Evolutionary conservation across 2,113 vertebrate genomes (phyloP).

Genomic region (Aspiorhynchus laticeps): DNA sequence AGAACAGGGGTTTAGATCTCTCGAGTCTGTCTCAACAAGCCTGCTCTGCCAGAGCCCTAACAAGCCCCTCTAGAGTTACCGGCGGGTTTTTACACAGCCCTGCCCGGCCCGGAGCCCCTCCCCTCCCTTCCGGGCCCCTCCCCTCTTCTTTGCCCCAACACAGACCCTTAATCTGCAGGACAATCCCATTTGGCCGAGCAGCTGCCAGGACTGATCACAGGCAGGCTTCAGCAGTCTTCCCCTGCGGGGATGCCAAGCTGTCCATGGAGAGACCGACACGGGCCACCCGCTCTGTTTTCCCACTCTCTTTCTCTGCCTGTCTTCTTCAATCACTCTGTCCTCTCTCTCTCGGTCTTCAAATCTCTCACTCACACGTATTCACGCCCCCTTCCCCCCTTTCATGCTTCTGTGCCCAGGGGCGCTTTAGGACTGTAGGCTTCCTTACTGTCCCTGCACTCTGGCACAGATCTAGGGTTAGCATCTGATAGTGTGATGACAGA

Average conservation of each 20-base stretch:
- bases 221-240: conserved; percentile 66
- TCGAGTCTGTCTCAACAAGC: conserved; percentile 30
- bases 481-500: conserved; percentile 26
- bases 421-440: background rate
- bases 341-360: conserved; percentile 2
- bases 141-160: conserved; percentile 51
- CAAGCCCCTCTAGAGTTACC: conserved; percentile 27
- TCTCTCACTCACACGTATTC: conserved; percentile 23
- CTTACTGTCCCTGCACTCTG: background rate
- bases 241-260: conserved; percentile 78
- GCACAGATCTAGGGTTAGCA: background rate
- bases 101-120: conserved; percentile 42
- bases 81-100: conserved; percentile 44
- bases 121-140: conserved; percentile 18
- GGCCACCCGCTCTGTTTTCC: conserved; percentile 45
- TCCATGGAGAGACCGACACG: conserved; percentile 62
- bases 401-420: conserved; percentile 13
- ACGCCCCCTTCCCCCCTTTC: background rate
- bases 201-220: conserved; percentile 76
- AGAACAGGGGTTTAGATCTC: conserved; percentile 32
- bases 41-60: conserved; percentile 42
- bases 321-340: conserved; percentile 21
- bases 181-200: conserved; percentile 81
- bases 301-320: conserved; percentile 33
- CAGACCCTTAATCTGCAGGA: conserved; percentile 76